Conservation (phyloP, 2,888 invertebrate genomes). For the Diloba caeruleocephala region DNA sequence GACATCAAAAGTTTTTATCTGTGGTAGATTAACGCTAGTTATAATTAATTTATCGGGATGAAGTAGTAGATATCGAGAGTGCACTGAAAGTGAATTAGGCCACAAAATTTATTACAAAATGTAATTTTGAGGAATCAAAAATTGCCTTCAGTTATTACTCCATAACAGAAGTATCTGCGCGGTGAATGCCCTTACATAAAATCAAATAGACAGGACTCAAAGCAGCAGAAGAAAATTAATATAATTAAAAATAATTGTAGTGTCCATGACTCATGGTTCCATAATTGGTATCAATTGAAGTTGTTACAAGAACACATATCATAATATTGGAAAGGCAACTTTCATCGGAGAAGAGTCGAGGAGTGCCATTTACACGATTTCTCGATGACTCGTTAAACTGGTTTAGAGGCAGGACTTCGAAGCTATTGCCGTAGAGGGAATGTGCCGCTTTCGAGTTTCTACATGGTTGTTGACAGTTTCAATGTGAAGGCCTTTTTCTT, state of each 20-base stretch:
- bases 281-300: conserved; percentile 41
- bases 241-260: conserved; percentile 23
- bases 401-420: conserved; percentile 66
- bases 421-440: conserved; percentile 74
- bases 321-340: conserved; percentile 74
- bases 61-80: too few relatives aligned
- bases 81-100: too few relatives aligned
- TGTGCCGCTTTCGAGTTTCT: conserved; percentile 73
- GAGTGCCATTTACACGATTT: conserved; percentile 78
- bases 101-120: too few relatives aligned
- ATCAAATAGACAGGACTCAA: too few relatives aligned
- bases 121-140: too few relatives aligned
- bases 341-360: conserved; percentile 70
- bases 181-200: too few relatives aligned
- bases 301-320: conserved; percentile 58
- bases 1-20: too few relatives aligned
- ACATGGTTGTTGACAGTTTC: conserved; percentile 37
- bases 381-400: conserved; percentile 77
- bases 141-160: too few relatives aligned
- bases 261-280: conserved; percentile 18
- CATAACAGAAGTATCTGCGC: too few relatives aligned
- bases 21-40: too few relatives aligned
- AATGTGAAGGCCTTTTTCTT: conserved; percentile 48
- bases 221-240: neutral
- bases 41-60: too few relatives aligned